Base-by-base conservation (phyloP, 1,140 invertebrate species). In the Parasteatoda tepidariorum region DNA sequence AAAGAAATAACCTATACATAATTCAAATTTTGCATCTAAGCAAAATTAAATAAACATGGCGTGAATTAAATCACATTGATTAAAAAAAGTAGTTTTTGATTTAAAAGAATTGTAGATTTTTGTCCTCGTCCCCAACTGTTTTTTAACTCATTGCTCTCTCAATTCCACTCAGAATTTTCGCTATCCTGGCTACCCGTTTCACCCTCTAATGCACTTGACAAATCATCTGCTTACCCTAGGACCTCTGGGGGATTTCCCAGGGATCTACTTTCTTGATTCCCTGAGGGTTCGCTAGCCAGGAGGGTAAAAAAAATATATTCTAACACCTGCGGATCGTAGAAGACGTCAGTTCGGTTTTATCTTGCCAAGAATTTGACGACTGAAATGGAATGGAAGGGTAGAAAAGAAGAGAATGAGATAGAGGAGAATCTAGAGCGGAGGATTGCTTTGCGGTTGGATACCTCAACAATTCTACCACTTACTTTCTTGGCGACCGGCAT, bases 121-220 rank as follows among this genome's bases (percentile, higher is more conserved):
- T n/a, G n/a, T n/a, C n/a, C n/a, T n/a, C n/a, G n/a, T n/a, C n/a
- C n/a, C n/a, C n/a, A n/a, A n/a, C n/a, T n/a, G n/a, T n/a, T n/a
- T n/a, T n/a, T n/a, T 59, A 59, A 59, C 57, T 59, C 57, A 26
- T 59, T 59, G 57, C 2, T n/a, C 11, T 22, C 57, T 78, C 34
- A 15, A 48, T 70, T 48, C 26, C 62, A 22, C 48, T 31, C 26
- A 26, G 61, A 78, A 66, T 54, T 78, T 78, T 57, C 38, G 31
- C n/a, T 31, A 38, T 38, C 55, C 4, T 57, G n/a, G 15, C 48
- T 55, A 22, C 26, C 24, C 28, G 22, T 22, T 79, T 79, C 68
- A 62, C 76, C 26, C 76, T 79, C 76, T 79, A 79, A 79, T 79
- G 76, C 76, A 79, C 76, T 79, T 79, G 76, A 79, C 76, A 79